Base-by-base conservation (phyloP, 2,113 vertebrate species). In the Lampris incognitus region DNA sequence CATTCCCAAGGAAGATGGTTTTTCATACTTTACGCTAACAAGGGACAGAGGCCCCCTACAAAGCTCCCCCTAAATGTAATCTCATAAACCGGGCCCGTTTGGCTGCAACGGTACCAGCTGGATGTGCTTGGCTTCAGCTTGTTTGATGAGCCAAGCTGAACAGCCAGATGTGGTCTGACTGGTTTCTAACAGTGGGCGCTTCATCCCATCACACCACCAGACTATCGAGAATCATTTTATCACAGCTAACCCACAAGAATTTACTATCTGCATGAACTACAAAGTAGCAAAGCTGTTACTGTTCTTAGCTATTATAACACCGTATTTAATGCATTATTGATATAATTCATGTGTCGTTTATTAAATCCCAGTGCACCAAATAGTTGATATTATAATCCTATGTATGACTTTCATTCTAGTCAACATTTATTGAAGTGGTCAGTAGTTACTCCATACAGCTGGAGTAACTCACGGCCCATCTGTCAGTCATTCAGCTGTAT, bases 251-350 rank as follows among this genome's bases (percentile, higher is more conserved):
- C 56, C 63, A 38, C 39, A 10, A 55, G 50, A 79, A 73, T 51
- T 5, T 69, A 67, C 69, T n/a, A 3, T 55, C 37, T 67, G 37
- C 58, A 1, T 58, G 65, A 73, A 67, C 75, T 58, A 8, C 55
- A 73, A 76, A 75, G 69, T 58, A 59, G 1, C 74, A 5, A 42
- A 48, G n/a, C 59, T 52, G 74, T 58, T 87, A 83, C 24, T 65
- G 68, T 60, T 86, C 79, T 69, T 51, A 57, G 39, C 75, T 5
- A 6, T 80, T 51, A 77, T 84, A 78, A 70, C 49, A 36, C 4
- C 49, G 51, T 79, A 60, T 84, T 90, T 78, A 85, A 74, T 72
- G 70, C 86, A 81, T 85, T 77, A 76, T 52, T 62, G 50, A 76
- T 66, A 50, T 62, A 61, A 85, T 85, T 77, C 65, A 74, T 57